These are phyloP conservation scores for Argopecten irradians DNA, from an alignment of 1,140 invertebrate genomes.

Conservation along the genomic window DNA sequence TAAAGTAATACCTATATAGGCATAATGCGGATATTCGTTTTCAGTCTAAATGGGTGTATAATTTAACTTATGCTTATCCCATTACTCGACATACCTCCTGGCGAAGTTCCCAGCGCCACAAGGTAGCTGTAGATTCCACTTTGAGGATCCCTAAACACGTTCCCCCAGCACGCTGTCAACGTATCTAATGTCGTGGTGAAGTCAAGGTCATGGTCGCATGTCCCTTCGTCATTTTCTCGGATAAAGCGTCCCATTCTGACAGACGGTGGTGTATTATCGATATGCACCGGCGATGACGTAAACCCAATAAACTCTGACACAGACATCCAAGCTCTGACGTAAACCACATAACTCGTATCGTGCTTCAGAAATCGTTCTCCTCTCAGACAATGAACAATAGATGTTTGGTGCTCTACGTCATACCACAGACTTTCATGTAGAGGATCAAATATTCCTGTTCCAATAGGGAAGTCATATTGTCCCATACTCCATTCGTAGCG, in stretches of 20 bases:
- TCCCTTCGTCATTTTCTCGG: conserved; percentile 35
- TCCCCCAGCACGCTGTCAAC: conserved; percentile 54
- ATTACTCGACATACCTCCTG: conserved; percentile 40
- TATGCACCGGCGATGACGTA: conserved; percentile 42
- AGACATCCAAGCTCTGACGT: conserved; percentile 57
- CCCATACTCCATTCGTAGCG: conserved; percentile 62
- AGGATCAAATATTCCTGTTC: conserved; percentile 51
- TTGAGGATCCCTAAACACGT: conserved; percentile 57
- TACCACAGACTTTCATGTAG: conserved; percentile 50
- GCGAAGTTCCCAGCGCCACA: conserved; percentile 52
- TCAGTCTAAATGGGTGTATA: neutral
- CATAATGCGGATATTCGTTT: neutral
- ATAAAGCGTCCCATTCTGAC: conserved; percentile 49
- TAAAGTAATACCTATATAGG: neutral
- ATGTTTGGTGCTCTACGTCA: conserved; percentile 47
- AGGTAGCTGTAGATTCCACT: conserved; percentile 45
- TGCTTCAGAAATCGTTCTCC: conserved; percentile 26
- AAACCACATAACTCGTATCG: conserved; percentile 49
- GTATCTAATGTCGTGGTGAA: conserved; percentile 38
- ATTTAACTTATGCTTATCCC: neutral
- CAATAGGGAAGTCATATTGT: conserved; percentile 31
- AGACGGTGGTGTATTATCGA: conserved; percentile 53
- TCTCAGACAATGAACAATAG: conserved; percentile 54
- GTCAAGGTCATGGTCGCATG: conserved; percentile 55
- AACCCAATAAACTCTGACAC: conserved; percentile 34